Evolutionary conservation across 2,113 vertebrate genomes (phyloP).

Genomic region (Menura novaehollandiae): DNA sequence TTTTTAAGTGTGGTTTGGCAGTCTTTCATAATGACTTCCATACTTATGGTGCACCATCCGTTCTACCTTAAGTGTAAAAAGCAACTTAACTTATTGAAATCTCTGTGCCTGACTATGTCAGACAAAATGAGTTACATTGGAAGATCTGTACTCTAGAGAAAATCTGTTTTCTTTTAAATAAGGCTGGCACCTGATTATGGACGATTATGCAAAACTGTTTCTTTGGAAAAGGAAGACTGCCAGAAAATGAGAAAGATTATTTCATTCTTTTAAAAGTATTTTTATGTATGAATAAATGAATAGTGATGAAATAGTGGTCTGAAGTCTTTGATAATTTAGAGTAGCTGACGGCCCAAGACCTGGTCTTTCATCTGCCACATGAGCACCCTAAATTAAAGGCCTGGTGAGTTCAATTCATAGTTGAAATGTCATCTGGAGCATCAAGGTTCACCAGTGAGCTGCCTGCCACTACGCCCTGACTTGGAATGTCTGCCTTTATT

Average conservation of each 20-base stretch:
- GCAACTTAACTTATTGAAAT: neutral
- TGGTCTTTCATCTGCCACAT: neutral
- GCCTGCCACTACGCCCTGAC: neutral
- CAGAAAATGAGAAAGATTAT: neutral
- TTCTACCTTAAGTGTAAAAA: neutral
- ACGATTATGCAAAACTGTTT: neutral
- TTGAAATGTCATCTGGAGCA: neutral
- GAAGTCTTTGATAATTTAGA: neutral
- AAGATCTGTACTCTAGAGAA: neutral
- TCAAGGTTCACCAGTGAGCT: neutral
- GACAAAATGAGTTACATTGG: neutral
- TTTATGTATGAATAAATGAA: neutral
- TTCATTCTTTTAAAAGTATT: neutral
- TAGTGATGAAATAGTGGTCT: neutral
- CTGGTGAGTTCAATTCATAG: neutral
- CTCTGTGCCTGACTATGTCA: neutral
- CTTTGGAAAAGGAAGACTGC: neutral
- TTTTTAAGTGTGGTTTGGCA: neutral
- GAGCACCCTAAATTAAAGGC: neutral
- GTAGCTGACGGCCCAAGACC: neutral
- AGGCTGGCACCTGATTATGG: neutral
- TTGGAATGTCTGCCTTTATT: neutral
- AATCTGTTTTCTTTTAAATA: neutral
- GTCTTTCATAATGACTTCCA: neutral
- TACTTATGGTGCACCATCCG: neutral